phyloP scores from a whole-genome alignment of 2,113 vertebrate genomes.

The Glaucidium brasilianum region DNA sequence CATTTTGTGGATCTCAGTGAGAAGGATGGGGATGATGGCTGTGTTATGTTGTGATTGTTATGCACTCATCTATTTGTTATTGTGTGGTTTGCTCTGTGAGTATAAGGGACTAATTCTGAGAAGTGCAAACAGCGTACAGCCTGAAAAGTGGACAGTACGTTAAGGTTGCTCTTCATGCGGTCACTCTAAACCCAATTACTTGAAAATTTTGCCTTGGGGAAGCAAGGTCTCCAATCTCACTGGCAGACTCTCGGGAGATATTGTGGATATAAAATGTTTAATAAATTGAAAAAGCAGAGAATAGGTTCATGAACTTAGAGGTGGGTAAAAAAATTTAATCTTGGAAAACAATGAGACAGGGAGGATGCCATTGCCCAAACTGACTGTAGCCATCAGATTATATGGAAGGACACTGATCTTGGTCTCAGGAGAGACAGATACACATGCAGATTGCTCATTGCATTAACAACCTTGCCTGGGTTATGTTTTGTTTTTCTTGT shows the following conservation, averaged over 20 bases:
- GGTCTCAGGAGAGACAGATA: background rate
- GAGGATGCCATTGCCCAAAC: background rate
- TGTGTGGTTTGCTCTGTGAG: background rate
- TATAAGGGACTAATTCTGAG: background rate
- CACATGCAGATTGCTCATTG: background rate
- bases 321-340: background rate
- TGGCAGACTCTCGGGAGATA: background rate
- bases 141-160: background rate
- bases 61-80: background rate
- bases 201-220: background rate
- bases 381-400: background rate
- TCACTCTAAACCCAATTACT: background rate
- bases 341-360: background rate
- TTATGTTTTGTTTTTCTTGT: background rate
- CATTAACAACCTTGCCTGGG: background rate
- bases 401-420: background rate
- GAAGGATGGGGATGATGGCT: background rate
- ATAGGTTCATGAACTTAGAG: background rate
- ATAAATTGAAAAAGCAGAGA: background rate
- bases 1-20: background rate
- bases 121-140: background rate
- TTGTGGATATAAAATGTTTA: background rate
- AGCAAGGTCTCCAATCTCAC: background rate
- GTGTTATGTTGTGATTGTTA: background rate
- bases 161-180: background rate